A percentile compares a stretch with the other conserved stretches of the same genome.
phyloP scores from a whole-genome alignment of 37 sponge, comb jelly and placozoan genomes.

The Spongilla lacustris region DNA sequence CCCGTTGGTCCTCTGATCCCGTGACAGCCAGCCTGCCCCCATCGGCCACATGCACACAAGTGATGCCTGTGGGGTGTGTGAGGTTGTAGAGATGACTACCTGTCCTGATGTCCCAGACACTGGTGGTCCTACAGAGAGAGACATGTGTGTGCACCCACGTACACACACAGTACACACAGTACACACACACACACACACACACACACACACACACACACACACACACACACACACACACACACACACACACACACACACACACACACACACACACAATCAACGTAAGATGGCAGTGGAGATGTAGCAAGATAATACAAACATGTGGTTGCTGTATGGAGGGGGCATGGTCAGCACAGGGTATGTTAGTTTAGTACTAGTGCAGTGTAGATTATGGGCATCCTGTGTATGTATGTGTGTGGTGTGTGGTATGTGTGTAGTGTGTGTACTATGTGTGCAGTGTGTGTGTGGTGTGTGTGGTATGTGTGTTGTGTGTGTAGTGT shows the following conservation, averaged over 20 bases:
- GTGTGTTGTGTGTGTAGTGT: neutral
- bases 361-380: neutral
- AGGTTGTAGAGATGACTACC: slow-evolving; percentile 31
- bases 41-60: slow-evolving; percentile 9
- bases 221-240: neutral
- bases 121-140: slow-evolving; percentile 8
- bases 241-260: neutral
- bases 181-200: neutral
- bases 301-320: too few relatives aligned
- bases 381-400: neutral
- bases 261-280: too few relatives aligned
- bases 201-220: neutral
- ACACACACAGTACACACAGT: neutral
- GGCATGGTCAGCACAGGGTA: too few relatives aligned
- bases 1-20: slow-evolving; percentile 18
- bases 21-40: slow-evolving; percentile 49
- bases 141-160: neutral
- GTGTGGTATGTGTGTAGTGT: neutral
- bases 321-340: too few relatives aligned
- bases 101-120: slow-evolving; percentile 41
- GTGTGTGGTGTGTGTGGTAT: neutral
- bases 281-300: too few relatives aligned
- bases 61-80: neutral
- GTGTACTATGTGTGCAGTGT: neutral
- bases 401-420: neutral